phyloP scores from a whole-genome alignment of 2,797 vertebrate species.

The Trachurus trachurus region DNA sequence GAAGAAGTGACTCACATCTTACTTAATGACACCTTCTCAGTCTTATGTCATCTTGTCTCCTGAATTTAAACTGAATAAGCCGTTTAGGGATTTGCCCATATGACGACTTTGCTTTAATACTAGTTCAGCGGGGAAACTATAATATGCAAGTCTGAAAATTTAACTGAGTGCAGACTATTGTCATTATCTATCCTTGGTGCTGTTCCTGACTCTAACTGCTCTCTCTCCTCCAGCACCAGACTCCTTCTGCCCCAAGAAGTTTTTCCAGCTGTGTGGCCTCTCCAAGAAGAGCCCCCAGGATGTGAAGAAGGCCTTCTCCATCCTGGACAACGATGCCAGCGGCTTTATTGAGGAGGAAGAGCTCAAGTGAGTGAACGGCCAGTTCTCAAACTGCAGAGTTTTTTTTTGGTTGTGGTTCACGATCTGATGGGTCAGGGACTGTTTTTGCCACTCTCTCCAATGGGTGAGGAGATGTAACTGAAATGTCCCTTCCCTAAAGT shows the following conservation, averaged over 20 bases:
- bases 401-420: not conserved
- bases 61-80: conserved; percentile 4
- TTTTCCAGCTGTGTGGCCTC: conserved; percentile 95
- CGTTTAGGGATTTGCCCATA: conserved; percentile 9
- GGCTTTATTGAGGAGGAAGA: conserved; percentile 96
- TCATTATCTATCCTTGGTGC: not conserved
- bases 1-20: not conserved
- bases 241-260: conserved; percentile 95
- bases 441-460: not conserved
- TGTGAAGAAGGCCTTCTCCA: conserved; percentile 91
- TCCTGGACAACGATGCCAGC: conserved; percentile 93
- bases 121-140: not conserved
- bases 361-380: conserved; percentile 88
- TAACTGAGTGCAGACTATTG: not conserved
- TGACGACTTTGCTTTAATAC: conserved; percentile 1
- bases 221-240: conserved; percentile 88
- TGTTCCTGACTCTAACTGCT: not conserved
- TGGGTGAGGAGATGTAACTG: not conserved
- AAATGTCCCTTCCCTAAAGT: not conserved
- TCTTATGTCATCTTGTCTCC: conserved; percentile 2
- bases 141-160: not conserved
- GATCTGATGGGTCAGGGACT: not conserved
- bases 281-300: conserved; percentile 92
- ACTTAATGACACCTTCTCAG: conserved; percentile 18
- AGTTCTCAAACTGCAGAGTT: not conserved